Percentiles rank a stretch among this genome's conserved stretches.
Evolutionary conservation across 2,113 vertebrate genomes (phyloP).

Genomic region (Thalassarche chlororhynchos): DNA sequence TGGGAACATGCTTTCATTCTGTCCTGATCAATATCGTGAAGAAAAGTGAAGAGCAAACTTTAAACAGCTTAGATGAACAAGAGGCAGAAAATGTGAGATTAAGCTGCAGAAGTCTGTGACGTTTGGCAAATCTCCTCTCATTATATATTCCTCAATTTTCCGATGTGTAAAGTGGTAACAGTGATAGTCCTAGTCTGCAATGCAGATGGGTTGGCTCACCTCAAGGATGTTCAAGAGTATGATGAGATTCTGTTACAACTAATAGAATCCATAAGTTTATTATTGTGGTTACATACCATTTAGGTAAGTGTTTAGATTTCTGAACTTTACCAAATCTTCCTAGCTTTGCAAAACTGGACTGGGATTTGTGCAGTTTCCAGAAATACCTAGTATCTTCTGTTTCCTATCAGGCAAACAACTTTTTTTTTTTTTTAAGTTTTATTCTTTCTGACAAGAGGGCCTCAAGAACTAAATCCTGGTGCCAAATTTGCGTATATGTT

Average conservation of each 20-base stretch:
- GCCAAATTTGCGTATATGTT: neutral
- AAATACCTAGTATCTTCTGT: neutral
- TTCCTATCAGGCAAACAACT: neutral
- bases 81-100: neutral
- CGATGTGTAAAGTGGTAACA: neutral
- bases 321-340: neutral
- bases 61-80: neutral
- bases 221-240: neutral
- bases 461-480: neutral
- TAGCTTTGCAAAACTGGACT: neutral
- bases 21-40: neutral
- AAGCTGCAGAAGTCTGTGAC: neutral
- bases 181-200: neutral
- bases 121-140: neutral
- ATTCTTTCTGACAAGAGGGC: neutral
- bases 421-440: neutral
- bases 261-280: neutral
- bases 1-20: conserved; percentile 28
- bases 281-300: neutral
- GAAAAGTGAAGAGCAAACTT: conserved; percentile 14
- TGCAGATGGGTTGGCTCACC: neutral
- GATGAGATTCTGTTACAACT: neutral
- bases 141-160: neutral
- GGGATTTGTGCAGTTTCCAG: neutral
- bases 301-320: neutral